phyloP scores from a whole-genome alignment of 2,797 vertebrate genomes.

The Buceros bicornis region DNA sequence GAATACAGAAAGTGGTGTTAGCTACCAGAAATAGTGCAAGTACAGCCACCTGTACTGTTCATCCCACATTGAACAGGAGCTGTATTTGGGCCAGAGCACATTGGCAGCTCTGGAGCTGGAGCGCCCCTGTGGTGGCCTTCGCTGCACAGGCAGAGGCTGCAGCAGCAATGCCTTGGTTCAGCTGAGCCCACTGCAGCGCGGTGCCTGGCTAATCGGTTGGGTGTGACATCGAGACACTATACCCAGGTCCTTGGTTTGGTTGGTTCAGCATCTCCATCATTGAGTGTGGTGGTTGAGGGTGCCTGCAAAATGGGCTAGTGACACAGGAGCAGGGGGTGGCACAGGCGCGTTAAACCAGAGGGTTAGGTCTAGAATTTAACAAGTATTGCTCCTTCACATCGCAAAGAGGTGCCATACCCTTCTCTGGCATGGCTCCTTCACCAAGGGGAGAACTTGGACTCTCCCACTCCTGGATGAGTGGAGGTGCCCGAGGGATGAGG shows the following conservation, averaged over 20 bases:
- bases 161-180: not conserved
- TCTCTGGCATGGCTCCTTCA: not conserved
- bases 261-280: not conserved
- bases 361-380: not conserved
- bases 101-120: not conserved
- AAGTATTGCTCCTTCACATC: not conserved
- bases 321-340: not conserved
- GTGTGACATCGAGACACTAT: rapidly evolving
- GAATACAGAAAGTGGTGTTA: not conserved
- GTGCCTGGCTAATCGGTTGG: not conserved
- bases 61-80: rapidly evolving
- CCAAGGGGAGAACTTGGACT: rapidly evolving
- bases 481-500: not conserved
- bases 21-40: not conserved
- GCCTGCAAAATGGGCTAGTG: not conserved
- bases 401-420: not conserved
- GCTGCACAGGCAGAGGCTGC: rapidly evolving
- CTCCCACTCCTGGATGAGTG: rapidly evolving
- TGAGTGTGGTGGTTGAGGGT: rapidly evolving
- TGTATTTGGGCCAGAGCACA: rapidly evolving
- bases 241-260: not conserved
- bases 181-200: rapidly evolving
- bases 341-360: not conserved
- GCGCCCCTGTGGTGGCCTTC: not conserved
- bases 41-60: not conserved